Base-by-base conservation (phyloP, 2,888 invertebrate species). In the Neocrepidodera transversa region DNA sequence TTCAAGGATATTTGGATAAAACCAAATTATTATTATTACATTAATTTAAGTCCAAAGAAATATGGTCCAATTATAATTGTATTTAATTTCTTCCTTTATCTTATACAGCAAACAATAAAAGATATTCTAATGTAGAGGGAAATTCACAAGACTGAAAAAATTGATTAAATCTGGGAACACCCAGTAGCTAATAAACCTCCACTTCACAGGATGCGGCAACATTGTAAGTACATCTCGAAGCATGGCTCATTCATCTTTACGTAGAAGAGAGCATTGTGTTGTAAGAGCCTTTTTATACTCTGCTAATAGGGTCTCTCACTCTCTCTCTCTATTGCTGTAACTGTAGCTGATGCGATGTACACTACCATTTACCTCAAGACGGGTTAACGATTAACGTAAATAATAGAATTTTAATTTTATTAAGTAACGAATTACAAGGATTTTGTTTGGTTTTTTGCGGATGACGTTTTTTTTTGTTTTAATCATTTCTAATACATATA, bases 231-330 rank as follows among this genome's bases (percentile, higher is more conserved):
- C 42, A 16, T 56, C 49, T 64, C 65, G 68, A 66, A 70, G 68
- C 69, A 69, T 66, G 69, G 68, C 70, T 65, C 72, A 72, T 71
- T 71, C 71, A 72, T 71, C 70, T 68, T 70, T 66, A 56, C 65
- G 7, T 16, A 16, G 16, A 40, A 16, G 11, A 40, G 60, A 68
- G 67, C 68, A 71, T 71, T 71, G 69, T 71, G 69, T 70, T 67
- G 18, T 35, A n/a, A 20, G 20, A 63, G 53, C 63, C 66, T 69
- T 71, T 69, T 71, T 71, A 71, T 70, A 67, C 58, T 62, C 65
- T 60, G 65, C 71, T 71, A 71, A 71, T 71, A 55, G 48, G 48
- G 35, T n/a, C n/a, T n/a, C n/a, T n/a, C n/a, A n/a, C n/a, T n/a
- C n/a, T n/a, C n/a, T n/a, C n/a, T n/a, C n/a, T n/a, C 40, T 18